Conservation (phyloP, 2,888 invertebrate genomes). For the Galerucella nymphaeae region DNA sequence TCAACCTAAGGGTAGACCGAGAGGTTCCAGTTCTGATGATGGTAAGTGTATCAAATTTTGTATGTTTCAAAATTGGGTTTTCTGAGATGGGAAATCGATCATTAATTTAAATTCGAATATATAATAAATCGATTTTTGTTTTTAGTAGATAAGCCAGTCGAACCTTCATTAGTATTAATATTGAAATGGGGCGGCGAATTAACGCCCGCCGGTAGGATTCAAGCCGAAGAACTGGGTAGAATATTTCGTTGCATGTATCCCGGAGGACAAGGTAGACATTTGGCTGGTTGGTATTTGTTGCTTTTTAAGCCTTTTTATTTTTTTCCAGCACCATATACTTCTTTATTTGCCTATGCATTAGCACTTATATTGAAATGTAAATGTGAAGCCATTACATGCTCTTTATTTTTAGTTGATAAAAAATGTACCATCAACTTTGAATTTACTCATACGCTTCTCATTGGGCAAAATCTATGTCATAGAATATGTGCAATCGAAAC, state of each 20-base stretch:
- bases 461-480: no score
- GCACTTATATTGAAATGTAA: conserved; percentile 33
- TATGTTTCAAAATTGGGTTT: conserved; percentile 42
- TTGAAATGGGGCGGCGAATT: conserved; percentile 99
- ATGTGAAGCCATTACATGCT: conserved; percentile 7
- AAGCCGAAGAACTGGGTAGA: conserved; percentile 96
- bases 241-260: conserved; percentile 99
- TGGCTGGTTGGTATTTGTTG: conserved; percentile 73
- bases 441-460: background rate
- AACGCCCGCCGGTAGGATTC: conserved; percentile 96
- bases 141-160: conserved; percentile 82
- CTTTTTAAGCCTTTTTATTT: conserved; percentile 53
- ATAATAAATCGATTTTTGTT: conserved; percentile 43
- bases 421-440: background rate
- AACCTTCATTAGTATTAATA: conserved; percentile 95
- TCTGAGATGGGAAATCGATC: no score
- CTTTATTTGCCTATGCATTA: conserved; percentile 44
- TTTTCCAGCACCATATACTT: conserved; percentile 43
- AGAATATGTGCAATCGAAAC: no score
- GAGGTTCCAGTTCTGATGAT: conserved; percentile 94
- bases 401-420: background rate
- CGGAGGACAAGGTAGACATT: conserved; percentile 92
- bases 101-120: background rate
- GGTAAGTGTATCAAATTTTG: conserved; percentile 71
- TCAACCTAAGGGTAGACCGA: conserved; percentile 92